phyloP scores from a whole-genome alignment of 2,797 vertebrate species.

The Argentina silus region DNA sequence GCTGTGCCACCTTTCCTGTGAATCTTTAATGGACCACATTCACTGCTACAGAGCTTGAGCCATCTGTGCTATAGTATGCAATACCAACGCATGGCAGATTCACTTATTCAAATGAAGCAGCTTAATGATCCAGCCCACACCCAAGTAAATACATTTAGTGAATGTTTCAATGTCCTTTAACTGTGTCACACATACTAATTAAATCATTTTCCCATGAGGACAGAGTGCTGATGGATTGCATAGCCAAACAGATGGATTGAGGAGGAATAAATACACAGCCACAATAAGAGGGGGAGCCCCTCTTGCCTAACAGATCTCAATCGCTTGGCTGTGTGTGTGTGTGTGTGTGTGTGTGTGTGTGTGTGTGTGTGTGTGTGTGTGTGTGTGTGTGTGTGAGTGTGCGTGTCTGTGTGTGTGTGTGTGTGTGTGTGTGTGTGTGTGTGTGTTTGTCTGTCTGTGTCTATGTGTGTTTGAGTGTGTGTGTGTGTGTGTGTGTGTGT shows the following conservation, averaged over 20 bases:
- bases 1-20: slow-evolving; percentile 62
- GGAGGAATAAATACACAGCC: slow-evolving; percentile 54
- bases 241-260: slow-evolving; percentile 62
- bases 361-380: not conserved
- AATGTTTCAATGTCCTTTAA: slow-evolving; percentile 70
- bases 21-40: slow-evolving; percentile 66
- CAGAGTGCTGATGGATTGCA: slow-evolving; percentile 46
- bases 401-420: slow-evolving; percentile 7
- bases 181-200: slow-evolving; percentile 68
- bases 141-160: slow-evolving; percentile 68
- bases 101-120: slow-evolving; percentile 63
- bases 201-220: slow-evolving; percentile 64
- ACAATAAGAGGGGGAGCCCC: slow-evolving; percentile 38
- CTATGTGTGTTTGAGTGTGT: not conserved
- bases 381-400: slow-evolving; percentile 34
- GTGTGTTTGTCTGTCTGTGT: slow-evolving; percentile 34
- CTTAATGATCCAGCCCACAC: slow-evolving; percentile 64
- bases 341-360: slow-evolving; percentile 35
- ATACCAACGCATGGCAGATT: slow-evolving; percentile 51
- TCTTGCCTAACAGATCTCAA: slow-evolving; percentile 58
- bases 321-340: slow-evolving; percentile 46
- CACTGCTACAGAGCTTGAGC: slow-evolving; percentile 51
- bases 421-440: slow-evolving; percentile 7
- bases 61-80: slow-evolving; percentile 68
- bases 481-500: slow-evolving; percentile 33